Percentiles rank a stretch among this genome's conserved stretches.
phyloP scores from a whole-genome alignment of 2,113 vertebrate species.

The Mus spicilegus region DNA sequence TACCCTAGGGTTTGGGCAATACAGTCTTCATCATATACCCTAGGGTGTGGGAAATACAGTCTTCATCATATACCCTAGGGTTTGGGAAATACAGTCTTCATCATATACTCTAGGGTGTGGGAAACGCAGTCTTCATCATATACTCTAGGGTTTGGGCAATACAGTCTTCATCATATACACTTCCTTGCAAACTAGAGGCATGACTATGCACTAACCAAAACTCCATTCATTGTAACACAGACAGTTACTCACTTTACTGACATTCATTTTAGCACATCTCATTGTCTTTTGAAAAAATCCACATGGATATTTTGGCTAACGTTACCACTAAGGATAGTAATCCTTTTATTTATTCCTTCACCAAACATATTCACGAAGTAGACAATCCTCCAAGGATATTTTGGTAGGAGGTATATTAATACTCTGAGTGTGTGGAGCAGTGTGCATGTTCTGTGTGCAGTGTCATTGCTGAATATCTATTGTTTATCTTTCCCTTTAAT shows the following conservation, averaged over 20 bases:
- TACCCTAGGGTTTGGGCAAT: too few species aligned
- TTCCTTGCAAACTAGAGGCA: conserved; percentile 49
- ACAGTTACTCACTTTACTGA: conserved; percentile 41
- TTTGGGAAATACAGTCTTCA: conserved; percentile 36
- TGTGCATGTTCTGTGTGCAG: background rate
- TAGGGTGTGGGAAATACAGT: conserved; percentile 31
- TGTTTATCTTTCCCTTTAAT: background rate
- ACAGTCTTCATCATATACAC: background rate
- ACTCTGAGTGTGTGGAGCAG: background rate
- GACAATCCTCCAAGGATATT: background rate
- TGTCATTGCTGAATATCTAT: background rate
- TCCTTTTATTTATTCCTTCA: conserved; percentile 71
- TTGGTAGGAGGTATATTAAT: conserved; percentile 36
- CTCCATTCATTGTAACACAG: conserved; percentile 31
- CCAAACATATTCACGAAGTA: conserved; percentile 59
- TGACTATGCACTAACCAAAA: conserved; percentile 57
- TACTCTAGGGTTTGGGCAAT: conserved; percentile 48
- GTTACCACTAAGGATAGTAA: conserved; percentile 71
- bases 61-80: background rate
- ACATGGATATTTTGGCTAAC: conserved; percentile 46
- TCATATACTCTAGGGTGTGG: background rate
- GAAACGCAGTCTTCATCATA: background rate
- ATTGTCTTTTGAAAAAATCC: conserved; percentile 52
- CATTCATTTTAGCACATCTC: conserved; percentile 42
- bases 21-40: background rate